Base-by-base conservation (phyloP, 2,888 invertebrate genomes). In the Frankliniella fusca region DNA sequence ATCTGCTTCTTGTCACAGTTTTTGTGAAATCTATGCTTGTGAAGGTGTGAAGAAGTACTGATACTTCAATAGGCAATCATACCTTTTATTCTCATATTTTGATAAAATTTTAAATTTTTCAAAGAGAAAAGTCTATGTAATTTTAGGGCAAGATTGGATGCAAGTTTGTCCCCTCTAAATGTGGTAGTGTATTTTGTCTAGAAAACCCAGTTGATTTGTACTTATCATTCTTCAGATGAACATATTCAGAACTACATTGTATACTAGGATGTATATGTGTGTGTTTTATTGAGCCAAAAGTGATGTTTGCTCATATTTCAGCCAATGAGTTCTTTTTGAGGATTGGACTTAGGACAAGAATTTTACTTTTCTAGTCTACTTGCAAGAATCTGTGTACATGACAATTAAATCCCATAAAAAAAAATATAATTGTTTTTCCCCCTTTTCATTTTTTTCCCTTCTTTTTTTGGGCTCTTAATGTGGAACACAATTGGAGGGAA, bases 261-360 rank as follows among this genome's bases (percentile, higher is more conserved):
- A 76, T 76, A 76, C 70, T 76, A 76, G 70, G 23, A 12, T 76
- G 70, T 76, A 76, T 27, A 76, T 76, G 70, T 76, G 70, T 76
- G 70, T 23, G 70, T 27, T 76, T 76, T 61, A 18, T n/a, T 61
- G 61, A 20, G 27, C 12, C 10, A 27, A 76, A 27, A 27, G 70
- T 23, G 27, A 27, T 76, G 27, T 23, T 23, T 76, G 70, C 70
- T 27, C 70, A 76, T 27, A 76, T 12, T 23, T 76, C 70, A 27
- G 70, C 23, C 10, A 38, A 27, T 76, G 70, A n/a, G 27, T 76
- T 76, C 70, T 54, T 54, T 5, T 76, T 76, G 70, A 12, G 11
- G 2, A 76, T 76, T 76, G 54, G 11, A 20, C 15, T 54, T 11
- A 12, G 5, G 38, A 38, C 38, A 61, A 18, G n/a, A 61, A 54